Conservation (phyloP, 2,113 vertebrate species). For the Lates calcarifer region DNA sequence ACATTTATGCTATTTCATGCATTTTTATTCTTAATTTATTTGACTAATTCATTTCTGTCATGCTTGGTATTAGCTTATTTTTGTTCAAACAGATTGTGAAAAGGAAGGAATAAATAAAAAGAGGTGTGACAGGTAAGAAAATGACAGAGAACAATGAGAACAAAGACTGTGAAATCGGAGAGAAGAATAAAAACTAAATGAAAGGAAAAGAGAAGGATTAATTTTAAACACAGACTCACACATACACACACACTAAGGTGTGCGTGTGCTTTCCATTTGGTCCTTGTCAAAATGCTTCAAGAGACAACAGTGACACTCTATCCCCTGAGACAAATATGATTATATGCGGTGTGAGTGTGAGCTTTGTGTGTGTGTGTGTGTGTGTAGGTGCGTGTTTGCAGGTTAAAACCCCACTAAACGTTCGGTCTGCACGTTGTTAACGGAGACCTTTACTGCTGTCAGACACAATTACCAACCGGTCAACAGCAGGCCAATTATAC, state of each 20-base stretch:
- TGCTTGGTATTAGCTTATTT: not conserved
- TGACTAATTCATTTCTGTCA: not conserved
- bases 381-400: slow-evolving; percentile 16
- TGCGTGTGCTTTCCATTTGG: slow-evolving; percentile 52
- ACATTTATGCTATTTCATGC: too few species aligned
- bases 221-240: not conserved
- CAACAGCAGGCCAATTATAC: slow-evolving; percentile 65
- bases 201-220: slow-evolving; percentile 6
- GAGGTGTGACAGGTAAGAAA: not conserved
- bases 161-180: not conserved
- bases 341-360: slow-evolving; percentile 15
- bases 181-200: not conserved
- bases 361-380: not conserved
- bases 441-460: slow-evolving; percentile 67
- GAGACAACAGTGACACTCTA: slow-evolving; percentile 32
- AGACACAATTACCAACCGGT: slow-evolving; percentile 64
- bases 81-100: not conserved
- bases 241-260: slow-evolving; percentile 9
- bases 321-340: slow-evolving; percentile 55
- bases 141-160: not conserved
- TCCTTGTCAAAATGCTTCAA: slow-evolving; percentile 53
- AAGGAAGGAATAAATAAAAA: not conserved
- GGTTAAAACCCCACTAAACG: slow-evolving; percentile 65
- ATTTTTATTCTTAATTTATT: not conserved
- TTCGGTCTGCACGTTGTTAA: slow-evolving; percentile 45